Evolutionary conservation across 1,140 invertebrate species (phyloP).

Genomic region (Drosophila orena): DNA sequence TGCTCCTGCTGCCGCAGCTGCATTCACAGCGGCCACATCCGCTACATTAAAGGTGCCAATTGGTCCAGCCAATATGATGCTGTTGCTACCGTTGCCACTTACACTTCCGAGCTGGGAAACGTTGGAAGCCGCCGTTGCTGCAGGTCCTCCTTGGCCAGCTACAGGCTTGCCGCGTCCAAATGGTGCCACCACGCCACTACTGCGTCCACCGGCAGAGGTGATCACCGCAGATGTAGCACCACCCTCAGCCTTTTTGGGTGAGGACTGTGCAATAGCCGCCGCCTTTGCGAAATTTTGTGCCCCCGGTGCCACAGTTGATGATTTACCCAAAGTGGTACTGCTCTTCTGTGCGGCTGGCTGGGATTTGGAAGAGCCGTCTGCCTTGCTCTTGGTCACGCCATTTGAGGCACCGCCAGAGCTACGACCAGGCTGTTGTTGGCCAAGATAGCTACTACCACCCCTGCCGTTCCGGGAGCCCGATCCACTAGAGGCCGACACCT

Average conservation of each 20-base stretch:
- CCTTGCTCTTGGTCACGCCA: conserved; percentile 50
- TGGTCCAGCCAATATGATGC: conserved; percentile 79
- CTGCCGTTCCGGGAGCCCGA: conserved; percentile 38
- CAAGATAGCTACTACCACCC: conserved; percentile 39
- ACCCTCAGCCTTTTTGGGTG: conserved; percentile 70
- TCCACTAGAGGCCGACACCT: conserved; percentile 28
- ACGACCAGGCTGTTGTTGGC: conserved; percentile 46
- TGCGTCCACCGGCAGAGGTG: conserved; percentile 43
- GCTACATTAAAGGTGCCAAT: conserved; percentile 84
- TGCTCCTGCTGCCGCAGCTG: conserved; percentile 56
- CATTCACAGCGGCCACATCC: conserved; percentile 79
- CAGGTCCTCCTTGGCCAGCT: conserved; percentile 24
- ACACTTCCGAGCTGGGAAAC: conserved; percentile 85
- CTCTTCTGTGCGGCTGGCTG: conserved; percentile 39
- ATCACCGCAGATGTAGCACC: not conserved
- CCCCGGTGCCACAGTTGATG: conserved; percentile 29
- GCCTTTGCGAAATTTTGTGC: conserved; percentile 62
- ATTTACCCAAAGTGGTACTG: conserved; percentile 30
- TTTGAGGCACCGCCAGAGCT: conserved; percentile 28
- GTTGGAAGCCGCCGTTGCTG: conserved; percentile 39
- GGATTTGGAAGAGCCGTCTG: conserved; percentile 44
- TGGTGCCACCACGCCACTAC: conserved; percentile 81
- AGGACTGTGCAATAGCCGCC: conserved; percentile 36
- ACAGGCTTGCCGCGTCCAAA: conserved; percentile 85
- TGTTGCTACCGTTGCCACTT: conserved; percentile 63